A percentile compares a stretch with the other conserved stretches of the same genome.
Conservation (phyloP, 2,888 invertebrate species). For the Coelopa pilipes region DNA sequence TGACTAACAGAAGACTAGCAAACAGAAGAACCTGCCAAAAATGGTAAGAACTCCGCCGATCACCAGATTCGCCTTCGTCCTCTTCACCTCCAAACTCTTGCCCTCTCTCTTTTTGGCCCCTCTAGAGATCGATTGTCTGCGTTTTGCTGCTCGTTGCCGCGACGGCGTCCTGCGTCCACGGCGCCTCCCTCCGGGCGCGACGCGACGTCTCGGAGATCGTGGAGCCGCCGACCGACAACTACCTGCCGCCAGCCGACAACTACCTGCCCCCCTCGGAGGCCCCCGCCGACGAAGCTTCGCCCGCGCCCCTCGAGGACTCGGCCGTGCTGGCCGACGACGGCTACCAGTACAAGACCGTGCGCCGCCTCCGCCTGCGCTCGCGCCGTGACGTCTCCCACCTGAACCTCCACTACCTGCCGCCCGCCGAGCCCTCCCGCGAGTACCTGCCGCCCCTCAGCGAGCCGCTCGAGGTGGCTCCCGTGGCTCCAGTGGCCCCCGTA, state of each 20-base stretch:
- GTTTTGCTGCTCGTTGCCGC: slow-evolving; percentile 35
- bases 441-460: slow-evolving; percentile 53
- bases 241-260: slow-evolving; percentile 35
- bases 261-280: neutral
- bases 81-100: neutral
- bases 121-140: neutral
- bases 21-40: neutral
- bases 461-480: neutral
- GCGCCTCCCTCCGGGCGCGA: slow-evolving; percentile 22
- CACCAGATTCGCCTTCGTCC: neutral
- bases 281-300: slow-evolving; percentile 12
- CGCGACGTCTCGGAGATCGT: slow-evolving; percentile 41
- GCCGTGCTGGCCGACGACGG: slow-evolving; percentile 43
- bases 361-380: slow-evolving; percentile 45
- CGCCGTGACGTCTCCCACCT: slow-evolving; percentile 60
- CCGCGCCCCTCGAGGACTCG: slow-evolving; percentile 17
- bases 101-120: neutral
- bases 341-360: slow-evolving; percentile 48
- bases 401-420: slow-evolving; percentile 55
- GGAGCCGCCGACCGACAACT: slow-evolving; percentile 27
- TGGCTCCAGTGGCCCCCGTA: neutral
- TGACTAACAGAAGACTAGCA: neutral
- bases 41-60: neutral
- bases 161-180: slow-evolving; percentile 29
- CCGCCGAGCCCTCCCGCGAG: slow-evolving; percentile 45